These are phyloP conservation scores for Manis crassicaudata DNA, from an alignment of 2,797 vertebrate species.

Conservation along the genomic window DNA sequence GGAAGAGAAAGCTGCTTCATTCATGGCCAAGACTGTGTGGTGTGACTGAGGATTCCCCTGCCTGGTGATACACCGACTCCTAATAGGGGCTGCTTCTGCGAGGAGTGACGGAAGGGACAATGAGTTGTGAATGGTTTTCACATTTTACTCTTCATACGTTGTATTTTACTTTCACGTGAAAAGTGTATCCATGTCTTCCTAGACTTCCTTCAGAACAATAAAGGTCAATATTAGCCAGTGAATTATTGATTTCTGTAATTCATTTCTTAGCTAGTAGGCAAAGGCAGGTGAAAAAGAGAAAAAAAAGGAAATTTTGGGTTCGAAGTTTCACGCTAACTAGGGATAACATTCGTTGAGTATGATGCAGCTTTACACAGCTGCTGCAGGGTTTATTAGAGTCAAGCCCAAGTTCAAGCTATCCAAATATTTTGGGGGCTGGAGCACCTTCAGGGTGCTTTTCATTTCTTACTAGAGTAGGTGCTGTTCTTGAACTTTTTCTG, in stretches of 20 bases:
- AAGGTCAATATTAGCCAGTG: neutral
- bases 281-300: neutral
- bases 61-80: neutral
- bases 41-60: neutral
- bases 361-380: neutral
- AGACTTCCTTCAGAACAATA: neutral
- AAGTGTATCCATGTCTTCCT: neutral
- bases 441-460: neutral
- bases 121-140: neutral
- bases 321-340: constrained; percentile 17
- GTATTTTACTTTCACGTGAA: neutral
- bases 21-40: neutral
- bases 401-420: neutral
- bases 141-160: neutral
- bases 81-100: neutral
- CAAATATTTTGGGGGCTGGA: neutral
- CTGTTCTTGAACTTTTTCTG: constrained; percentile 84
- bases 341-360: neutral
- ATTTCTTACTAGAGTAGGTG: constrained; percentile 91
- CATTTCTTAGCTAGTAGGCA: neutral
- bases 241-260: constrained; percentile 12
- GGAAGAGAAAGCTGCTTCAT: neutral
- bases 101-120: neutral
- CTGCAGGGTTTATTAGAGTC: neutral
- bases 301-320: neutral